Evolutionary conservation across 2,888 invertebrate species (phyloP).

Genomic region (Agrochola macilenta): DNA sequence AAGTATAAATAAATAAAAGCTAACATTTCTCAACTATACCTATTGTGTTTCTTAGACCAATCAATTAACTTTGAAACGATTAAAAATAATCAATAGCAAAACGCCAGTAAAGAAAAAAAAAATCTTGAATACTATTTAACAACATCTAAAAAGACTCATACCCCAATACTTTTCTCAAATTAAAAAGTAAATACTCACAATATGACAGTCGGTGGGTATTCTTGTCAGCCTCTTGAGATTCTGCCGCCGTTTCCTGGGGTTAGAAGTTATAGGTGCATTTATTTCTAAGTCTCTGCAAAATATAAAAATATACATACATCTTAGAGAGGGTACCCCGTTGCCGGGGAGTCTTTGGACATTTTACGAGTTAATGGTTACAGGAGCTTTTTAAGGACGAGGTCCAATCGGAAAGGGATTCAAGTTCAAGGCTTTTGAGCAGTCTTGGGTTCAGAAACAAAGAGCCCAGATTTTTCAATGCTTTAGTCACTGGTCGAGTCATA

Average conservation of each 20-base stretch:
- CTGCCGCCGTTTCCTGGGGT: constrained; percentile 66
- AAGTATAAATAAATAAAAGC: no score
- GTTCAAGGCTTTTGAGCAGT: background rate
- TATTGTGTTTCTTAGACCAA: background rate
- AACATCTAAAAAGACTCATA: constrained; percentile 13
- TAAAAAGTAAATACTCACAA: constrained; percentile 49
- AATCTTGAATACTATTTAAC: background rate
- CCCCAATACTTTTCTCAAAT: background rate
- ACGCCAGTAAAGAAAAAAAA: background rate
- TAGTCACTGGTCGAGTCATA: no score
- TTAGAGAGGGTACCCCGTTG: constrained; percentile 39
- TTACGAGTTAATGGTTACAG: background rate
- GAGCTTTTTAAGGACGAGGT: no score
- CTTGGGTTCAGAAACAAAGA: background rate
- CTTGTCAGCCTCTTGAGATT: constrained; percentile 51
- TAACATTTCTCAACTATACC: no score
- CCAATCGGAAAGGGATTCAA: background rate
- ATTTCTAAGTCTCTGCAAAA: constrained; percentile 62
- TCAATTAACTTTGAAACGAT: background rate
- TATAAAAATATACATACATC: constrained; percentile 57
- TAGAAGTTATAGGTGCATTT: constrained; percentile 49
- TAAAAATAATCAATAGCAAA: no score
- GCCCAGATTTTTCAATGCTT: background rate
- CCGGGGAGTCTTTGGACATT: background rate
- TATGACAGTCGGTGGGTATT: constrained; percentile 62